Base-by-base conservation (phyloP, 2,888 invertebrate species). In the Leistus spinibarbis region DNA sequence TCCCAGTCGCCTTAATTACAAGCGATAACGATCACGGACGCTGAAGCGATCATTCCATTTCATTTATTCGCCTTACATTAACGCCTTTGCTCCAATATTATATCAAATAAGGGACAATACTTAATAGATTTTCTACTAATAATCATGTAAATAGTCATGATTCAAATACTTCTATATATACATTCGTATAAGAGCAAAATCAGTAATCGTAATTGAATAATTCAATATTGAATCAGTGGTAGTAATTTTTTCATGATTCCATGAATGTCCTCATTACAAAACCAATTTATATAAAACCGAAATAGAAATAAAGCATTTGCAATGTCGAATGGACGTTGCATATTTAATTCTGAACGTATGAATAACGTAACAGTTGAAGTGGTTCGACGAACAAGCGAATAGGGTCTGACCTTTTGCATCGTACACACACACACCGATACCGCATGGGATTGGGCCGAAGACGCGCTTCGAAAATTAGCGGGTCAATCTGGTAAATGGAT, bases 1-100 rank as follows among this genome's bases (percentile, higher is more conserved):
- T n/a, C 63, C 3, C 57, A 13, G 63, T 24, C 73, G 73, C 73
- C 73, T 73, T 73, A 73, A 73, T 73, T 73, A 73, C 73, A 60
- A 67, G 22, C 67, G 73, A 73, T 73, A 73, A 73, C 73, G 67
- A 73, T 73, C 73, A 67, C 54, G 17, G 13, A 40, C 40, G 40
- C 40, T 9, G 40, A 60, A 27, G 62, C 69, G 64, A 71, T 71
- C 64, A 71, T 63, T 71, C 54, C 71, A 71, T 71, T 71, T 71
- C 71, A 53, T 69, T 69, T 62, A 62, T 62, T 69, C 20, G 17
- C 13, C 13, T 10, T 40, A 40, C 40, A 40, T 40, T 40, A 40
- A 40, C 40, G 40, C 40, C 40, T 40, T 13, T 40, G 5, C 5
- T 7, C 13, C 5, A 24, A 7, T n/a, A n/a, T 13, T 40, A 40